Conservation (phyloP, 2,888 invertebrate species). For the Machimus rusticus region DNA sequence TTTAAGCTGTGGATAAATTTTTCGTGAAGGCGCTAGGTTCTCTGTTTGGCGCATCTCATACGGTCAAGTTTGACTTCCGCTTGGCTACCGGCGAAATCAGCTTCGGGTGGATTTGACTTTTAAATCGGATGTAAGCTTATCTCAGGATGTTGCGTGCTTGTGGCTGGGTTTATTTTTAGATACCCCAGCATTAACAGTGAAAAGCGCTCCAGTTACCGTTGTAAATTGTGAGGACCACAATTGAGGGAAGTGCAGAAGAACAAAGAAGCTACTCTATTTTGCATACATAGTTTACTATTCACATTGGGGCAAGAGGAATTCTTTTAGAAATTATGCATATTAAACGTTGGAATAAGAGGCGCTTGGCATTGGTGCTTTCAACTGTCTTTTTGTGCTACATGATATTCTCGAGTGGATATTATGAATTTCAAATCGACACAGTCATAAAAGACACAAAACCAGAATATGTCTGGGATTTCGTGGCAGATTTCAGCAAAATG, state of each 20-base stretch:
- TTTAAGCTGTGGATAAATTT: background rate
- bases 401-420: constrained; percentile 56
- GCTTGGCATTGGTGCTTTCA: background rate
- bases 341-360: constrained; percentile 44
- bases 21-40: background rate
- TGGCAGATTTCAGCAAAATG: constrained; percentile 80
- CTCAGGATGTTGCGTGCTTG: background rate
- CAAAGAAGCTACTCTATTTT: background rate
- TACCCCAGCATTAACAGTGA: background rate
- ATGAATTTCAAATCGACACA: constrained; percentile 64
- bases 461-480: constrained; percentile 73
- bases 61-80: background rate
- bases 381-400: constrained; percentile 53
- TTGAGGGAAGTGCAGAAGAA: background rate
- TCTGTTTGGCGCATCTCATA: background rate
- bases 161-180: background rate
- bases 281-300: background rate
- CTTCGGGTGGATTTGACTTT: background rate
- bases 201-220: background rate
- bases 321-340: constrained; percentile 10
- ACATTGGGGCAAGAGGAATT: background rate
- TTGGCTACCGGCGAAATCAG: background rate
- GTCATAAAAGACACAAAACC: constrained; percentile 67
- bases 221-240: background rate
- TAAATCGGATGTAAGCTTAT: background rate